Evolutionary conservation across 2,888 invertebrate species (phyloP).

Genomic region (Pristionchus entomophagus): DNA sequence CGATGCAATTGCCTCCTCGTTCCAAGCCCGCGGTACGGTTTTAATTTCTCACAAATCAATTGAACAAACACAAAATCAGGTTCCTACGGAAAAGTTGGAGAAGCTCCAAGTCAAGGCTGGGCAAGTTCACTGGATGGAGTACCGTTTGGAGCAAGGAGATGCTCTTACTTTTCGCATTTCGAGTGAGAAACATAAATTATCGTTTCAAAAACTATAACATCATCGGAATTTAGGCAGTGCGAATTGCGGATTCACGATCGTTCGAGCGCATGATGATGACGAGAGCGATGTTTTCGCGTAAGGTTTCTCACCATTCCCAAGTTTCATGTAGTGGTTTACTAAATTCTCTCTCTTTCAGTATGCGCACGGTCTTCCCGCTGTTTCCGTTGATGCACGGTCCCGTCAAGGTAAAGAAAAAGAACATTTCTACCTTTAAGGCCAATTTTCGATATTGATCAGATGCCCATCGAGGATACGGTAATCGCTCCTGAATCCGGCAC

Average conservation of each 20-base stretch:
- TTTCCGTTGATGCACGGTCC: conserved; percentile 71
- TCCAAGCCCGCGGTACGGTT: background rate
- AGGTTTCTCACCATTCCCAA: background rate
- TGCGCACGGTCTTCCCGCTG: conserved; percentile 59
- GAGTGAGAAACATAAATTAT: background rate
- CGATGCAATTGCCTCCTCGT: background rate
- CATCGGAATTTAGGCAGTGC: background rate
- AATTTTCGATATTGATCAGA: conserved; percentile 44
- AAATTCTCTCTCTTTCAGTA: background rate
- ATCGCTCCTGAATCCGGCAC: conserved; percentile 55
- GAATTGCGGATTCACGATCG: background rate
- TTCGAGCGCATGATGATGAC: background rate
- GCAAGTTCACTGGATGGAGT: background rate
- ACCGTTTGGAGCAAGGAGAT: conserved; percentile 25
- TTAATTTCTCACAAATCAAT: background rate
- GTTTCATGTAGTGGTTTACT: background rate
- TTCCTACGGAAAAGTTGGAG: background rate
- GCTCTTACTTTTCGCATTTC: background rate
- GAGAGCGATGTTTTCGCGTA: background rate
- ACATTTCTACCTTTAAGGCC: background rate
- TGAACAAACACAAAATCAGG: background rate
- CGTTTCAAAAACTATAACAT: background rate
- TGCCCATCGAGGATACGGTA: conserved; percentile 48
- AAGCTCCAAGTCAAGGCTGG: conserved; percentile 34
- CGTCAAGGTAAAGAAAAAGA: conserved; percentile 53